Evolutionary conservation across 2,888 invertebrate species (phyloP).

Genomic region (Lathronympha strigana): DNA sequence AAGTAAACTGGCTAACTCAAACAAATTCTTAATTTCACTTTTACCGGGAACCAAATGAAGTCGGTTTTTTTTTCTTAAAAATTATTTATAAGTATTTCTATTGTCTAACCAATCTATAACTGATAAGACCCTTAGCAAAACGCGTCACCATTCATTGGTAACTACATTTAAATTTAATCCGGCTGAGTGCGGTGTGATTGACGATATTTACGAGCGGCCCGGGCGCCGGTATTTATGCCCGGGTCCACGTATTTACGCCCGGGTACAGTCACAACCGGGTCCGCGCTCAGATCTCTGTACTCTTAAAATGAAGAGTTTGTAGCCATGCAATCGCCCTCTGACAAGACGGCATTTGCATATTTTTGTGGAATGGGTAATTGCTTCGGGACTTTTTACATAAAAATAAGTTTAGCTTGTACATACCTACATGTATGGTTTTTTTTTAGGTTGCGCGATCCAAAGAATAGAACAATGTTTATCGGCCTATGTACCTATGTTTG

Average conservation of each 20-base stretch:
- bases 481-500: too few species aligned
- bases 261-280: constrained; percentile 22
- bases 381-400: background rate
- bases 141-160: constrained; percentile 36
- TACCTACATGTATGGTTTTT: too few species aligned
- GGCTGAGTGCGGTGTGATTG: constrained; percentile 68
- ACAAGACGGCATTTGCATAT: constrained; percentile 12
- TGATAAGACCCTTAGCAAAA: constrained; percentile 11
- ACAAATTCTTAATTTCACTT: too few species aligned
- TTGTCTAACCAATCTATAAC: constrained; percentile 11
- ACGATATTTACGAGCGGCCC: constrained; percentile 61
- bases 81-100: background rate
- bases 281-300: background rate
- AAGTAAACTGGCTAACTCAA: too few species aligned
- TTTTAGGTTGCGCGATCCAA: too few species aligned
- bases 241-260: constrained; percentile 14
- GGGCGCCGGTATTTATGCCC: constrained; percentile 32
- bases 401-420: background rate
- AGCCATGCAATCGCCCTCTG: constrained; percentile 2
- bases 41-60: too few species aligned
- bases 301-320: constrained; percentile 32
- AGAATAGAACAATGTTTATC: too few species aligned
- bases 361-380: background rate
- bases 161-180: constrained; percentile 73
- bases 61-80: too few species aligned